Base-by-base conservation (phyloP, 2,113 vertebrate genomes). In the Lichenostomus cassidix region DNA sequence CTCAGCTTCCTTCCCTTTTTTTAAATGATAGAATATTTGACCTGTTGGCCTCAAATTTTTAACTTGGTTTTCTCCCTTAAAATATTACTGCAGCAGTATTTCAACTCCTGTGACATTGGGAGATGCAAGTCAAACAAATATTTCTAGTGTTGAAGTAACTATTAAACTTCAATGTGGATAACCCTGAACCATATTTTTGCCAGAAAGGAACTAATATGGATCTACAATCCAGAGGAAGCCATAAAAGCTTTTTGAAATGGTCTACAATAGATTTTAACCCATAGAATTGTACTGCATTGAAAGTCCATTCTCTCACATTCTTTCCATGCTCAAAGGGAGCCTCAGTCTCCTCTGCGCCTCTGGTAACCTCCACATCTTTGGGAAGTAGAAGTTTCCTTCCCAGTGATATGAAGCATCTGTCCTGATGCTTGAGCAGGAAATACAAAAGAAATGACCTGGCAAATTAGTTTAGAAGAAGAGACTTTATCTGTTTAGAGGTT, bases 41-140 rank as follows among this genome's bases (percentile, higher is more conserved):
- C 93, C 90, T 92, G 18, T 90, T 95, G 87, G 53, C 93, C 93
- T 93, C 71, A 88, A 81, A 90, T 35, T 96, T 93, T 94, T 79
- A 81, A 84, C 53, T 84, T 2, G 0, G 15, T 90, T 94, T 87
- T 92, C 64, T 81, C 52, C 62, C 68, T 90, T 87, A 88, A 94
- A 90, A 78, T 94, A 83, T 53, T 74, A 65, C 88, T 83, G 52
- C 76, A 81, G 89, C 37, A 58, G 52, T 92, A 75, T 95, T 90
- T 93, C 90, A 94, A 92, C 41, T 86, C 93, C 52, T 55, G 8
- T 78, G 88, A 86, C 90, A 88, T 11, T 90, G 83, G n/a, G 64
- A 90, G 60, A 92, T 64, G 83, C 44, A 71, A 92, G 77, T 79
- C 49, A 89, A 90, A 93, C 81, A 95, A 94, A 94, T 82, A 92